Percentiles rank a stretch among this genome's conserved stretches.
phyloP scores from a whole-genome alignment of 2,113 vertebrate species.

The Stictonetta naevosa region DNA sequence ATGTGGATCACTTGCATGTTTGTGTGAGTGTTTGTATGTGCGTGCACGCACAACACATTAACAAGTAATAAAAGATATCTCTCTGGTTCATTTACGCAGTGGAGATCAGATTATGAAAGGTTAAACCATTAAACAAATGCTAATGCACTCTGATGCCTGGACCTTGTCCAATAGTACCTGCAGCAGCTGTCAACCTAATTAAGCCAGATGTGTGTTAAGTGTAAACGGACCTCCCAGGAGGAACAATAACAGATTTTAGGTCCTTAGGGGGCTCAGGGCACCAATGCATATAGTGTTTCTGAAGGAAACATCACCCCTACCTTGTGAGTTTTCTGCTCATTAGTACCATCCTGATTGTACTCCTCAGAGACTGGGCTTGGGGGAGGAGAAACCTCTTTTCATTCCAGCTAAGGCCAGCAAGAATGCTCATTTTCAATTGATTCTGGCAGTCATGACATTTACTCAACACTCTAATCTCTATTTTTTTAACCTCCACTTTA shows the following conservation, averaged over 20 bases:
- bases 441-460: conserved; percentile 65
- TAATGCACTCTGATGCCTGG: conserved; percentile 76
- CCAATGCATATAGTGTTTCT: conserved; percentile 64
- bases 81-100: conserved; percentile 57
- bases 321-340: conserved; percentile 63
- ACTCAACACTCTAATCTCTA: conserved; percentile 65
- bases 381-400: conserved; percentile 45
- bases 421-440: conserved; percentile 68
- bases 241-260: conserved; percentile 76
- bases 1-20: conserved; percentile 24
- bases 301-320: conserved; percentile 65
- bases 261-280: conserved; percentile 61
- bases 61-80: conserved; percentile 76
- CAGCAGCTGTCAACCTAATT: conserved; percentile 83
- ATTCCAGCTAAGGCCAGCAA: conserved; percentile 39
- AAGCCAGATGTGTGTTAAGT: conserved; percentile 81
- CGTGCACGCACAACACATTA: conserved; percentile 60
- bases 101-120: conserved; percentile 77
- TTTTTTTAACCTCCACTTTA: conserved; percentile 66
- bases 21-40: background rate
- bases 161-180: conserved; percentile 79
- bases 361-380: background rate
- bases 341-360: conserved; percentile 67
- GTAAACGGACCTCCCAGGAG: conserved; percentile 82
- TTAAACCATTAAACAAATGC: conserved; percentile 79